phyloP scores from a whole-genome alignment of 2,113 vertebrate genomes.

The Axis porcinus region DNA sequence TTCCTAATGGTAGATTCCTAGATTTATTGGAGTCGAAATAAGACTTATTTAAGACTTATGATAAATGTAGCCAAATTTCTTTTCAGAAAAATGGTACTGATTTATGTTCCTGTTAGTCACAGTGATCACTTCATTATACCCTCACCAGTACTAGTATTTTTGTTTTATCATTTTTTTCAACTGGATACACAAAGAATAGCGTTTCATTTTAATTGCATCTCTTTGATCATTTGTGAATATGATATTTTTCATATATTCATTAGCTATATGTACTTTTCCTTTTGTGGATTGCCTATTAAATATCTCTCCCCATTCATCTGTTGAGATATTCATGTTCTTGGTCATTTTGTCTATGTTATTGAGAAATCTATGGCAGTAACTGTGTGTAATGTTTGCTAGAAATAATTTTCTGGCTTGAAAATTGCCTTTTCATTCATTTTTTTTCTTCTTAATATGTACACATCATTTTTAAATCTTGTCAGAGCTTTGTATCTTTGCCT shows the following conservation, averaged over 20 bases:
- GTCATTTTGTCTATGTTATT: neutral
- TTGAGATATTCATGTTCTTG: neutral
- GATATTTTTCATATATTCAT: neutral
- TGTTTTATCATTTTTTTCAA: neutral
- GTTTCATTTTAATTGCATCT: neutral
- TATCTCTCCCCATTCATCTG: neutral
- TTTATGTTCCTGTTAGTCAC: neutral
- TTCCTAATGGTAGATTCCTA: neutral
- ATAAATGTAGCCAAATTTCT: neutral
- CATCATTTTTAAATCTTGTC: neutral
- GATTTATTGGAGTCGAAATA: neutral
- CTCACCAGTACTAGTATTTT: neutral
- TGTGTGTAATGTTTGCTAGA: neutral
- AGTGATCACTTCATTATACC: neutral
- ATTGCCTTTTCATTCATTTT: neutral
- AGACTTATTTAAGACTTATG: neutral
- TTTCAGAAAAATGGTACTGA: neutral
- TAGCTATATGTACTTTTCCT: neutral
- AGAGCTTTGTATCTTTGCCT: neutral
- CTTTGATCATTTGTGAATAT: neutral
- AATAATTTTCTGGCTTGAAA: neutral
- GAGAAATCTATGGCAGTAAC: neutral
- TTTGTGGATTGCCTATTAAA: neutral
- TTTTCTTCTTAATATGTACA: neutral
- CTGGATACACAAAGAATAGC: neutral